Evolutionary conservation across 2,888 invertebrate species (phyloP), one percentile per base, ranked within the genome.

Genomic region (Dicranocentrus wangi): DNA sequence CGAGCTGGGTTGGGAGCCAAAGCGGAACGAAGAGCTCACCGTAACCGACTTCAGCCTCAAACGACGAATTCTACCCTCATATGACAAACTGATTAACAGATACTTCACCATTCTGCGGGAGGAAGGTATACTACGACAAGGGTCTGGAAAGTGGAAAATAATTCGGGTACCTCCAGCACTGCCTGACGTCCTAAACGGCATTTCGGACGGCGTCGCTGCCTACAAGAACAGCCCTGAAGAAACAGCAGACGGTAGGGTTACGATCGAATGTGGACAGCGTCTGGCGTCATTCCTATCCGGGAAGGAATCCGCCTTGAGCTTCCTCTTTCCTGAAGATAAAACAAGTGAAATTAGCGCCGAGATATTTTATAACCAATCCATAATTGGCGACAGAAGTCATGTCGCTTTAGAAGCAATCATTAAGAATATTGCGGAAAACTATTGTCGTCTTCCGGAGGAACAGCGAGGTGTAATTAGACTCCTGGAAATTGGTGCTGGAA

Each of bases 311-410:
- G 82, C 79, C 1, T 53, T 83, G 27, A 61, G 61, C 21, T 79
- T 83, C 32, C 76, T 83, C 10, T 83, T 83, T 60, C 83, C 83
- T 0, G 83, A 83, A 47, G 83, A 83, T 17, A 72, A 79, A 25
- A 55, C 77, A 17, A 75, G 58, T 3, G 79, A 81, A n/a, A 66
- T 82, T n/a, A 76, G 76, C 21, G 83, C 83, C 0, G 71, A 77
- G 43, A 72, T 68, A 1, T 82, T 80, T 55, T 83, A 83, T 69
- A 79, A 76, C 43, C 75, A 83, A 17, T 81, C 83, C 19, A 73
- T 73, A n/a, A 76, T 77, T 23, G 70, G 68, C 0, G 61, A 68
- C 60, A 66, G 70, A 8, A 70, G 63, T 25, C 69, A 78, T 17
- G n/a, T 21, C 7, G 77, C 77, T 5, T 10, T 82, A 17, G 60